Conservation (phyloP, 1,140 invertebrate species). For the Euwallacea fornicatus region DNA sequence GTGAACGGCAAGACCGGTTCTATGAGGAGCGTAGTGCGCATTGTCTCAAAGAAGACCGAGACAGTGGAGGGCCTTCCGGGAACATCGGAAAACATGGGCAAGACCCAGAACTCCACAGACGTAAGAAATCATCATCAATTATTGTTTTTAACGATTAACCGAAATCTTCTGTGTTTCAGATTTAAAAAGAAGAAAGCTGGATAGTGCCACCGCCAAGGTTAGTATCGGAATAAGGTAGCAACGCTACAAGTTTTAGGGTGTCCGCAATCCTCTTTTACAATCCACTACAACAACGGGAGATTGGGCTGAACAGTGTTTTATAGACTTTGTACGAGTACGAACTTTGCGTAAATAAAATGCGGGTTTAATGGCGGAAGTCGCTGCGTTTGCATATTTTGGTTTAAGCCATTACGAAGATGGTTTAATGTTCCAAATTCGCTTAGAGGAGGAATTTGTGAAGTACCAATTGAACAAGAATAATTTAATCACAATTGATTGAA, state of each 20-base stretch:
- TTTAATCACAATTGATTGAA: too few species aligned
- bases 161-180: constrained; percentile 56
- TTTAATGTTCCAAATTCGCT: too few species aligned
- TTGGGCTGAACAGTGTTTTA: constrained; percentile 48
- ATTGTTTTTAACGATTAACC: not conserved
- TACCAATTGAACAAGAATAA: too few species aligned
- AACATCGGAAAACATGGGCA: constrained; percentile 47
- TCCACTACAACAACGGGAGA: constrained; percentile 46
- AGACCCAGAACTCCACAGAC: constrained; percentile 52
- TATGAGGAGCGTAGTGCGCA: constrained; percentile 49
- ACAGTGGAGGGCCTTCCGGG: constrained; percentile 37
- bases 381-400: too few species aligned
- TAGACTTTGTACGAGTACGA: too few species aligned
- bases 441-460: too few species aligned
- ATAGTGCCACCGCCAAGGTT: constrained; percentile 73
- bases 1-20: constrained; percentile 48
- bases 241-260: constrained; percentile 49
- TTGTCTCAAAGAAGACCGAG: constrained; percentile 56
- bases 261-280: constrained; percentile 13
- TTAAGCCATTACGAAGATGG: too few species aligned
- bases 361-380: too few species aligned
- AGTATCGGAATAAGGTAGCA: constrained; percentile 64
- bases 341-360: too few species aligned
- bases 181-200: constrained; percentile 79
- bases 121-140: constrained; percentile 31